phyloP scores from a whole-genome alignment of 1,140 invertebrate genomes.

The Cylas formicarius region DNA sequence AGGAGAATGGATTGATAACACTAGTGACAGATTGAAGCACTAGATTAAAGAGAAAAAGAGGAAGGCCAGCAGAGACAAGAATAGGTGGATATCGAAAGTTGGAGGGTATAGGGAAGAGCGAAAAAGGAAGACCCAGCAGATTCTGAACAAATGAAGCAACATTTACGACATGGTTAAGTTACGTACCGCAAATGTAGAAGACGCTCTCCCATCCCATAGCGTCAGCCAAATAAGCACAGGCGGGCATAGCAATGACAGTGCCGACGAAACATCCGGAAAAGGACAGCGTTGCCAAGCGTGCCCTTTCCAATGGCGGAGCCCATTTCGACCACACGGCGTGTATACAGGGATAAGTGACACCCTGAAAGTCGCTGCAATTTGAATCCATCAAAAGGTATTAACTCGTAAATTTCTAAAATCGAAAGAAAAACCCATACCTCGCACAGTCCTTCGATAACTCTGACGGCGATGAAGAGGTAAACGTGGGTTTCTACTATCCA shows the following conservation, averaged over 20 bases:
- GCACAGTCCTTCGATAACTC: constrained; percentile 81
- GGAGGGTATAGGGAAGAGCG: too few relatives aligned
- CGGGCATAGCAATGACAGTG: constrained; percentile 74
- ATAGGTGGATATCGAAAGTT: too few relatives aligned
- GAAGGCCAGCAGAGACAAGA: too few relatives aligned
- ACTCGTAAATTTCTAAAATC: too few relatives aligned
- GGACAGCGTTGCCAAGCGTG: constrained; percentile 65
- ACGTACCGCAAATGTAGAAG: constrained; percentile 79
- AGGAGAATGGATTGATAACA: too few relatives aligned
- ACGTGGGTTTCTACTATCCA: constrained; percentile 62
- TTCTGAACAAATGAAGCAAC: too few relatives aligned
- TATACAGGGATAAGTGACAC: constrained; percentile 84
- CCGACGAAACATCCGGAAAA: constrained; percentile 79
- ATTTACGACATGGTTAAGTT: too few relatives aligned
- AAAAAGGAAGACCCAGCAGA: too few relatives aligned
- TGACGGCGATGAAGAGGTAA: constrained; percentile 61
- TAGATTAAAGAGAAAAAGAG: too few relatives aligned
- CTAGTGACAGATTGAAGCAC: too few relatives aligned
- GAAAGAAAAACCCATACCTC: constrained; percentile 71
- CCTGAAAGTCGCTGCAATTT: too few relatives aligned
- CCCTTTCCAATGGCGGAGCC: constrained; percentile 76
- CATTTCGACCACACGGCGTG: constrained; percentile 81
- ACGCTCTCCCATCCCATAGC: constrained; percentile 75
- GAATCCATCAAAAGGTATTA: too few relatives aligned
- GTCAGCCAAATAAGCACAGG: constrained; percentile 63